Conservation (phyloP, 2,888 invertebrate species). For the Troides helena region DNA sequence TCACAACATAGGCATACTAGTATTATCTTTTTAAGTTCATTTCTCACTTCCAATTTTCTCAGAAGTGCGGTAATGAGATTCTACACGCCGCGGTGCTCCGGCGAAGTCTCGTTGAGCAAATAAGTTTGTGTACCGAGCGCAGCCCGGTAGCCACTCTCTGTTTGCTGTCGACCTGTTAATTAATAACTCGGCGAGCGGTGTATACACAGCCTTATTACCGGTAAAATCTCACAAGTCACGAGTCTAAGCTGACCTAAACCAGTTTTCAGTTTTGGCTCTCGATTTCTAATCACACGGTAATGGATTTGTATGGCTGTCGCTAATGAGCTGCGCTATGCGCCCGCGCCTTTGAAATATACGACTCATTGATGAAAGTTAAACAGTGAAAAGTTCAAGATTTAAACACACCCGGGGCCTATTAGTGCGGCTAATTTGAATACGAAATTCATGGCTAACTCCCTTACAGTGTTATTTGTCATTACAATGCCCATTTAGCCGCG, state of each 20-base stretch:
- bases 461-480: slow-evolving; percentile 79
- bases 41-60: slow-evolving; percentile 76
- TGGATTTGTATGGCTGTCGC: slow-evolving; percentile 43
- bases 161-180: slow-evolving; percentile 80
- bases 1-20: slow-evolving; percentile 46
- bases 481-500: slow-evolving; percentile 73
- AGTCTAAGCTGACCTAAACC: slow-evolving; percentile 65
- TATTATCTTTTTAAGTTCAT: slow-evolving; percentile 71
- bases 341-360: slow-evolving; percentile 43
- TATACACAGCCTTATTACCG: slow-evolving; percentile 79
- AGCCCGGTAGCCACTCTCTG: slow-evolving; percentile 74
- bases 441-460: slow-evolving; percentile 73
- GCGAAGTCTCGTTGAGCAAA: slow-evolving; percentile 67
- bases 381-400: slow-evolving; percentile 54
- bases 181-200: slow-evolving; percentile 76
- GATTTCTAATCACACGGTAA: slow-evolving; percentile 69
- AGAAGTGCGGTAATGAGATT: slow-evolving; percentile 76
- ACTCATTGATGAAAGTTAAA: slow-evolving; percentile 58
- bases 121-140: slow-evolving; percentile 70
- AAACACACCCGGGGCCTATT: slow-evolving; percentile 65
- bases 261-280: slow-evolving; percentile 58
- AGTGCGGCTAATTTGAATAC: slow-evolving; percentile 76
- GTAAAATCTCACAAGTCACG: slow-evolving; percentile 80
- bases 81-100: slow-evolving; percentile 67
- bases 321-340: slow-evolving; percentile 37